These are phyloP conservation scores for Nasua narica DNA, from an alignment of 2,797 vertebrate genomes.

Conservation along the genomic window DNA sequence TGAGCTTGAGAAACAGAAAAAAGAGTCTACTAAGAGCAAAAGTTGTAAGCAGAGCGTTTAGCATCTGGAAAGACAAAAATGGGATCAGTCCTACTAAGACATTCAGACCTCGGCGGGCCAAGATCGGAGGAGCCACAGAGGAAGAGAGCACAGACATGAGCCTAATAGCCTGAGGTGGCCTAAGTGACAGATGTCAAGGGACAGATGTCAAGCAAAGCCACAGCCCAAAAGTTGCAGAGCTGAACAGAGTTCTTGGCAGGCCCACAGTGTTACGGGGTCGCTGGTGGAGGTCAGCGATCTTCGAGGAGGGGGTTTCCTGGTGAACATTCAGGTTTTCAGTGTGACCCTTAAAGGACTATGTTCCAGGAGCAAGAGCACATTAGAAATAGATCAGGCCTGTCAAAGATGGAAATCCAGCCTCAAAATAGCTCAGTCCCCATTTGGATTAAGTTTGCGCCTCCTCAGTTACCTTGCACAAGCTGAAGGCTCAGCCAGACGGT, in stretches of 20 bases:
- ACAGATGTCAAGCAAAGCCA: background rate
- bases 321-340: background rate
- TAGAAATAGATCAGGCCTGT: background rate
- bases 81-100: background rate
- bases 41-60: background rate
- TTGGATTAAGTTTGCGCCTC: background rate
- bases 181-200: background rate
- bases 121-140: background rate
- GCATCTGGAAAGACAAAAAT: background rate
- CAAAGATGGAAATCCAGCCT: background rate
- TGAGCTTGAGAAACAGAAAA: background rate
- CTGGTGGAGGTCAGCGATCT: background rate
- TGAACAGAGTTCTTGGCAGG: background rate
- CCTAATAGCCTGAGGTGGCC: too few relatives aligned
- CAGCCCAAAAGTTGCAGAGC: background rate
- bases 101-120: background rate
- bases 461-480: background rate
- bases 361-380: background rate
- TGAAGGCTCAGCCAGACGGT: background rate
- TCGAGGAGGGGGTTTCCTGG: background rate
- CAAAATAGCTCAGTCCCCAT: background rate
- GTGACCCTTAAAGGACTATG: background rate
- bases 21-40: background rate
- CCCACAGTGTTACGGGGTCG: background rate
- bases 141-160: background rate